phyloP scores from a whole-genome alignment of 2,113 vertebrate species.

The Oreotrochilus melanogaster region DNA sequence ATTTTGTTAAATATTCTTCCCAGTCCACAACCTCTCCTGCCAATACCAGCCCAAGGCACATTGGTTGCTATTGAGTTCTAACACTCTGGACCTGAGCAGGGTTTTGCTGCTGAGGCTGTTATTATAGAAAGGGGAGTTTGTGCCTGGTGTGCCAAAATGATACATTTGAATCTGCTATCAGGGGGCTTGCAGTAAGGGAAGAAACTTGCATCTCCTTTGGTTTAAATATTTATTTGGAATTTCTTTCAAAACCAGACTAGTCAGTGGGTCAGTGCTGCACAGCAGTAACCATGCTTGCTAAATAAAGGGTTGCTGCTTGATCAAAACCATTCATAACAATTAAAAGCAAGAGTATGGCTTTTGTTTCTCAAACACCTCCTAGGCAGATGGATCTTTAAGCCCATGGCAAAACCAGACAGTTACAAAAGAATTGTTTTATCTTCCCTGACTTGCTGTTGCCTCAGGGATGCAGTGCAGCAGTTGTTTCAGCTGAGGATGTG shows the following conservation, averaged over 20 bases:
- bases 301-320: neutral
- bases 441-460: neutral
- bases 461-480: neutral
- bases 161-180: neutral
- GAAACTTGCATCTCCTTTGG: neutral
- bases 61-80: constrained; percentile 43
- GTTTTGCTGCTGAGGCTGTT: constrained; percentile 38
- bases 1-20: constrained; percentile 10
- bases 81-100: neutral
- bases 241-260: neutral
- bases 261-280: neutral
- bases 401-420: neutral
- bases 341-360: constrained; percentile 1
- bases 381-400: constrained; percentile 11
- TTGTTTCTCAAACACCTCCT: neutral
- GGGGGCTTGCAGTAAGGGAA: neutral
- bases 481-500: neutral
- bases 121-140: neutral
- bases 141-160: neutral
- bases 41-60: constrained; percentile 10
- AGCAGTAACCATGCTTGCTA: neutral
- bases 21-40: constrained; percentile 23
- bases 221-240: neutral
- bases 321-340: neutral
- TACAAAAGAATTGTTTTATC: constrained; percentile 12